Conservation (phyloP, 2,797 vertebrate genomes). For the Poeciliopsis infans region DNA sequence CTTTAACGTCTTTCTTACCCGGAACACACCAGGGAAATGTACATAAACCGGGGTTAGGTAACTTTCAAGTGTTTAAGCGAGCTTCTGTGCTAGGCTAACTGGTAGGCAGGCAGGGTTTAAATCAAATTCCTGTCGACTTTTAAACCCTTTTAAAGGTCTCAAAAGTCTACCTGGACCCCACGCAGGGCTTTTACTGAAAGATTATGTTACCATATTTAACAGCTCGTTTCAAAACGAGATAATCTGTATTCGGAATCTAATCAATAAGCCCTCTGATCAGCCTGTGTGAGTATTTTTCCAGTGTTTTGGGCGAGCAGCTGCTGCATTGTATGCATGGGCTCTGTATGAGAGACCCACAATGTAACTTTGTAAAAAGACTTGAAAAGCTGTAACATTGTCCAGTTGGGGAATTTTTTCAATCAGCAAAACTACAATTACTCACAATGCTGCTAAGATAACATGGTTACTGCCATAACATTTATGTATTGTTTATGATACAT, state of each 20-base stretch:
- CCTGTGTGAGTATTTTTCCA: background rate
- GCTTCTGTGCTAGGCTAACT: constrained; percentile 59
- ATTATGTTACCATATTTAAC: background rate
- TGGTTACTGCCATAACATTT: background rate
- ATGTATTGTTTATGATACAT: background rate
- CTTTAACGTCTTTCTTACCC: background rate
- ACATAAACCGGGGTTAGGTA: background rate
- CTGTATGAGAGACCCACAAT: background rate
- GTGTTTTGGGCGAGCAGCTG: background rate
- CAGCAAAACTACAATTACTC: background rate
- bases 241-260: constrained; percentile 4
- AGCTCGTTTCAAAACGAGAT: background rate
- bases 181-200: background rate
- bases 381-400: background rate
- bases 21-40: background rate
- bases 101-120: constrained; percentile 39
- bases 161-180: background rate
- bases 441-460: background rate
- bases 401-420: background rate
- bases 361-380: background rate
- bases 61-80: constrained; percentile 10
- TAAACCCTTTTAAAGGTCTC: constrained; percentile 4
- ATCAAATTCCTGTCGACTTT: constrained; percentile 33
- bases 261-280: background rate
- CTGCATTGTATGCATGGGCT: background rate